Base-by-base conservation (phyloP, 2,888 invertebrate species). In the Trisateles emortualis region DNA sequence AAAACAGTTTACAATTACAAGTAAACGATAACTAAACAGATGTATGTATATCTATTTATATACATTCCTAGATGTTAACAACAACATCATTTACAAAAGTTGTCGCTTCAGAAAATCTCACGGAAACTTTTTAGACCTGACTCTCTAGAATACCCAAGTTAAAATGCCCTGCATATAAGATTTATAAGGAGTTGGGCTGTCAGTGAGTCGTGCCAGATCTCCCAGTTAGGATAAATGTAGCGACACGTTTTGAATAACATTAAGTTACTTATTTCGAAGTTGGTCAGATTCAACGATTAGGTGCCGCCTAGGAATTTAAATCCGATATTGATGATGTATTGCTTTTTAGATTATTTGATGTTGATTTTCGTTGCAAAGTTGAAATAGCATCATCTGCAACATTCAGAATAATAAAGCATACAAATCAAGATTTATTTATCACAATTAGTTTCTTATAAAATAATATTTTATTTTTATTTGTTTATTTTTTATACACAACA, bases 171-270 rank as follows among this genome's bases (percentile, higher is more conserved):
- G 47, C 52, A 63, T 59, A 61, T 56, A 58, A 83, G 83, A 87
- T 87, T 84, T 87, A 87, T 86, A 87, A 83, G 78, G 82, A 85
- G 83, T 83, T 81, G 62, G 71, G 71, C 80, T 80, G 81, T 80
- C 80, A 74, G 81, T 79, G 69, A 86, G 89, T 91, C 91, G 91
- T 91, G 92, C 88, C 74, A 78, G 89, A 90, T 91, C 83, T 83
- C 74, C 79, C 81, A 81, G 85, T 87, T 86, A 83, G 90, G 87
- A 91, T 91, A 90, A 89, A 87, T 87, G 86, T 86, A 81, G 83
- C 78, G 86, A 89, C 90, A 90, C 88, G 89, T 87, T 87, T 82
- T 86, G 90, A 90, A 90, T 91, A 87, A 79, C 81, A 86, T 87
- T 87, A 84, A 78, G 81, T 70, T 67, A 62, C 54, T 67, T 66